phyloP scores from a whole-genome alignment of 64 coral and sea anemone genomes.

The Trachythela sp. region DNA sequence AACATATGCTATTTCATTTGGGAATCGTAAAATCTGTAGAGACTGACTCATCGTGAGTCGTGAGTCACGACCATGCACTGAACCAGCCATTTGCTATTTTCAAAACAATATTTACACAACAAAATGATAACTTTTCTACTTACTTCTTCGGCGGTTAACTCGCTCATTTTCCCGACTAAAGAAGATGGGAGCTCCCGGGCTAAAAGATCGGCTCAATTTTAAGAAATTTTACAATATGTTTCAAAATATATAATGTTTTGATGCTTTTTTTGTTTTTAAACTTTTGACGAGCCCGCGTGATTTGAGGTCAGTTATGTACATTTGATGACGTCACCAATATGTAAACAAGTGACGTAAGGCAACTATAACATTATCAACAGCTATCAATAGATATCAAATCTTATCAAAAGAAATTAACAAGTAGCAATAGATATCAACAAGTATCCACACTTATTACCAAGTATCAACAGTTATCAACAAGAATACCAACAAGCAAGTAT shows the following conservation, averaged over 20 bases:
- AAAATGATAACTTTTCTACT: constrained; percentile 25
- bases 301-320: not conserved
- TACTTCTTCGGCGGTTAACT: constrained; percentile 92
- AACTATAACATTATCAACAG: not conserved
- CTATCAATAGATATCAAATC: too few relatives aligned
- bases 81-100: constrained; percentile 7
- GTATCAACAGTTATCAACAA: too few relatives aligned
- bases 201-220: not conserved
- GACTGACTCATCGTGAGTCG: not conserved
- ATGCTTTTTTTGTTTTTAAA: not conserved
- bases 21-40: not conserved
- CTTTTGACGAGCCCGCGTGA: not conserved
- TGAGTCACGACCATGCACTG: not conserved
- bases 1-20: too few relatives aligned
- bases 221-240: not conserved
- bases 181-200: too few relatives aligned
- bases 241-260: not conserved
- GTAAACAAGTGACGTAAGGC: not conserved
- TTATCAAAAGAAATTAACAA: too few relatives aligned
- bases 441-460: too few relatives aligned
- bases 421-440: too few relatives aligned
- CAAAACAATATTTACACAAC: constrained; percentile 21
- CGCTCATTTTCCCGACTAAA: constrained; percentile 61
- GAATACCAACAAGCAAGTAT: too few relatives aligned
- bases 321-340: not conserved